phyloP scores from a whole-genome alignment of 2,113 vertebrate species.

The Salvelinus namaycush region DNA sequence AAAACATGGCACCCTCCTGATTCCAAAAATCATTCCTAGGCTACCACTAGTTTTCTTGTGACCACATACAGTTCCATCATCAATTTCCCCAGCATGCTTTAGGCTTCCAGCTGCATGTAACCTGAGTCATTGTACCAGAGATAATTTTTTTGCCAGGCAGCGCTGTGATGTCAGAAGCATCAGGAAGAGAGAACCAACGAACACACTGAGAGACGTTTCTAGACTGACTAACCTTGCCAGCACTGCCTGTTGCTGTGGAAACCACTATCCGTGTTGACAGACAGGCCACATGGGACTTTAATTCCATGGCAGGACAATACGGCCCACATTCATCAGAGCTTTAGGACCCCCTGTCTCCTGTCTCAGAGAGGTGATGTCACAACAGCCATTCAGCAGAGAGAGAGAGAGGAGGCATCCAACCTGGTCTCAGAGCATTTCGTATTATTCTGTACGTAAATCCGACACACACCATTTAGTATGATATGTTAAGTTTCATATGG shows the following conservation, averaged over 20 bases:
- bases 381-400: not conserved
- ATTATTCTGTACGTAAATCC: too few species aligned
- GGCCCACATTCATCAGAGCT: constrained; percentile 4
- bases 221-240: not conserved
- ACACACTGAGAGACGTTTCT: not conserved
- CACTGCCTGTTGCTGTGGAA: not conserved
- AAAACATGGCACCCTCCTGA: too few species aligned
- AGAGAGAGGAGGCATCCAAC: not conserved
- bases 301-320: constrained; percentile 2
- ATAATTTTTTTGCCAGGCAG: not conserved
- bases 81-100: too few species aligned
- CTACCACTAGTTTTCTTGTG: too few species aligned
- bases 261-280: constrained; percentile 2
- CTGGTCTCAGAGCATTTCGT: too few species aligned
- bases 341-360: not conserved
- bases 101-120: not conserved
- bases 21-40: too few species aligned
- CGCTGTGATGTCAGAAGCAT: not conserved
- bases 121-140: not conserved
- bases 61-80: too few species aligned
- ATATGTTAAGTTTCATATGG: too few species aligned
- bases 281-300: constrained; percentile 15
- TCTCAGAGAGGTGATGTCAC: not conserved
- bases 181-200: not conserved
- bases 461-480: too few species aligned